A percentile compares a stretch with the other conserved stretches of the same genome.
Evolutionary conservation across 2,113 vertebrate species (phyloP).

Genomic region (Dromaius novaehollandiae): DNA sequence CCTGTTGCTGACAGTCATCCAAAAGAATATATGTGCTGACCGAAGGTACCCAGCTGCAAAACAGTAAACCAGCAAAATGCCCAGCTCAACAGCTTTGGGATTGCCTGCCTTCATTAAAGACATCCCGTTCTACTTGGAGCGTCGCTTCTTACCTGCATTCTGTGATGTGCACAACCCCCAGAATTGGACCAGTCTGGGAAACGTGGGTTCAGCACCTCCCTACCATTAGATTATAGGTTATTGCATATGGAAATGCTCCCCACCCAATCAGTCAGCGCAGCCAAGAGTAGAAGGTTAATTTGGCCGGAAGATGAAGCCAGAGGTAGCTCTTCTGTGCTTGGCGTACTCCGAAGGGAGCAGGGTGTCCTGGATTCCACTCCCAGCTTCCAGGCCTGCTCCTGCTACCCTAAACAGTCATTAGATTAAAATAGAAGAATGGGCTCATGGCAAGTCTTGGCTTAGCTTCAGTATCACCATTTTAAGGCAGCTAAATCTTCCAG

Average conservation of each 20-base stretch:
- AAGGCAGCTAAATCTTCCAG: accelerated
- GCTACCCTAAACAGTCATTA: neutral
- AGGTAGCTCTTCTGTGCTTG: neutral
- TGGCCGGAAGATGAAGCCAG: no score
- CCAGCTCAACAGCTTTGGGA: neutral
- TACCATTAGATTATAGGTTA: neutral
- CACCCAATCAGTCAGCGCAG: no score
- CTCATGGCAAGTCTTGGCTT: neutral
- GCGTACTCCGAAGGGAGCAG: neutral
- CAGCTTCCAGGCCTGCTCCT: neutral
- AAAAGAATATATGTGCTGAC: no score
- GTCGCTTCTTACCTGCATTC: neutral
- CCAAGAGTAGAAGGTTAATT: no score
- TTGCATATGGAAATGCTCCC: no score
- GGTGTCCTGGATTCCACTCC: no score
- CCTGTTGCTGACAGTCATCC: accelerated
- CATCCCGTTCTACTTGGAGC: accelerated
- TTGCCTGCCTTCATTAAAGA: no score
- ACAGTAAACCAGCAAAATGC: accelerated
- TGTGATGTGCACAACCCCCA: no score
- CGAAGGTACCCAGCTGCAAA: neutral
- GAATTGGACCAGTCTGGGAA: no score
- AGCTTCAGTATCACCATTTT: accelerated
- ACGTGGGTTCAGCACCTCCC: neutral
- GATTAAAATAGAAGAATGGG: neutral